Conservation (phyloP, 2,888 invertebrate species). For the Himalopsyche tibetana region DNA sequence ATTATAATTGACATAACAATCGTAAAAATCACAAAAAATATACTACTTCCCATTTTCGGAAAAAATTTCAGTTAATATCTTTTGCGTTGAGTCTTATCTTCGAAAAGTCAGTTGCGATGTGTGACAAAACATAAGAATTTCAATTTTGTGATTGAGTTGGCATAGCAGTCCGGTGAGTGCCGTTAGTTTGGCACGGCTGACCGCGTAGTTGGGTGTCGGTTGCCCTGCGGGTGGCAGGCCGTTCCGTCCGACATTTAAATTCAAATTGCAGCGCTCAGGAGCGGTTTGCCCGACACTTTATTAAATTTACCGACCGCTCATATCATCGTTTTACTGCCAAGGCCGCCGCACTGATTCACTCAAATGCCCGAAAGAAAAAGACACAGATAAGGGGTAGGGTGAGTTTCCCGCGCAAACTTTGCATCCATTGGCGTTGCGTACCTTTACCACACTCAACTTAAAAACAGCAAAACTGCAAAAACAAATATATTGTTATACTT, state of each 20-base stretch:
- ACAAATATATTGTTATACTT: too few species aligned
- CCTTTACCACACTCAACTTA: too few species aligned
- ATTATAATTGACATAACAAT: too few species aligned
- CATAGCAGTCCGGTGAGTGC: not conserved
- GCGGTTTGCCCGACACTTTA: slow-evolving; percentile 51
- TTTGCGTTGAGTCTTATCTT: too few species aligned
- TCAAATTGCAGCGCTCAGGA: slow-evolving; percentile 56
- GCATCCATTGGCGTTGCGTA: not conserved
- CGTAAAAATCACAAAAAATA: too few species aligned
- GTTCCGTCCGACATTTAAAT: slow-evolving; percentile 63
- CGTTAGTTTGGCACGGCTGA: slow-evolving; percentile 31
- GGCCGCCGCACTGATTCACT: slow-evolving; percentile 39
- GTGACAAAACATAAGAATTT: too few species aligned
- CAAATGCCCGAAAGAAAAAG: slow-evolving; percentile 28
- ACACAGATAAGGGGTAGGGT: not conserved
- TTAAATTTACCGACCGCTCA: slow-evolving; percentile 62
- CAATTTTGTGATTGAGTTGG: too few species aligned
- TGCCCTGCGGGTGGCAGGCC: slow-evolving; percentile 48
- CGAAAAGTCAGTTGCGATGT: too few species aligned
- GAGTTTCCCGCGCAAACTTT: not conserved
- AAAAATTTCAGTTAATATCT: too few species aligned
- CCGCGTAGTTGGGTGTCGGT: slow-evolving; percentile 47
- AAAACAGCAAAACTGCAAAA: too few species aligned
- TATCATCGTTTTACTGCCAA: slow-evolving; percentile 49
- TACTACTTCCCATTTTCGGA: too few species aligned